phyloP scores from a whole-genome alignment of 92 coral and sea anemone species.

The Bergia sp. region DNA sequence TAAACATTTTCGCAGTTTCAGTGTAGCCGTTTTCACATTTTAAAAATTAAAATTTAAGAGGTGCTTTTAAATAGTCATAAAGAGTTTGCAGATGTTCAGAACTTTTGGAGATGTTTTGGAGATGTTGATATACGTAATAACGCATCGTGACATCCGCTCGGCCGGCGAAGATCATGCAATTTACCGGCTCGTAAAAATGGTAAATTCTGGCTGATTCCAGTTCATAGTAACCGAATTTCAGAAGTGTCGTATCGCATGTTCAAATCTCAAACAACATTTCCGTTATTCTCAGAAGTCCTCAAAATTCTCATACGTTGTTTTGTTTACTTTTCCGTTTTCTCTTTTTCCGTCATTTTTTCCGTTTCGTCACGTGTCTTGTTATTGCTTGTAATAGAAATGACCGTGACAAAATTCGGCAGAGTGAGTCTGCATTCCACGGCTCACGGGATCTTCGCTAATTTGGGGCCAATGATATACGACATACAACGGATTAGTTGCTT shows the following conservation, averaged over 20 bases:
- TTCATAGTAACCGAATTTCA: not conserved
- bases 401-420: not conserved
- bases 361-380: not conserved
- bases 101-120: no score
- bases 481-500: not conserved
- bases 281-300: not conserved
- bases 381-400: not conserved
- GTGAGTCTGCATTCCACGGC: not conserved
- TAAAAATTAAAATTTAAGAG: no score
- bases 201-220: not conserved
- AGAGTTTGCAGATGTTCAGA: no score
- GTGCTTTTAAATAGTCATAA: no score
- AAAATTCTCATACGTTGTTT: not conserved
- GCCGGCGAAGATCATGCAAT: not conserved
- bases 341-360: not conserved
- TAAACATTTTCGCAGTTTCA: no score
- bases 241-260: not conserved
- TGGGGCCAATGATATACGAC: not conserved
- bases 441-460: not conserved
- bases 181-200: not conserved
- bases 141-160: not conserved
- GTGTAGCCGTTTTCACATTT: no score
- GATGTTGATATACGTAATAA: no score
- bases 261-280: not conserved
- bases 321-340: not conserved